These are phyloP conservation scores for Napeogenes inachia DNA, from an alignment of 2,888 invertebrate genomes.

Conservation along the genomic window DNA sequence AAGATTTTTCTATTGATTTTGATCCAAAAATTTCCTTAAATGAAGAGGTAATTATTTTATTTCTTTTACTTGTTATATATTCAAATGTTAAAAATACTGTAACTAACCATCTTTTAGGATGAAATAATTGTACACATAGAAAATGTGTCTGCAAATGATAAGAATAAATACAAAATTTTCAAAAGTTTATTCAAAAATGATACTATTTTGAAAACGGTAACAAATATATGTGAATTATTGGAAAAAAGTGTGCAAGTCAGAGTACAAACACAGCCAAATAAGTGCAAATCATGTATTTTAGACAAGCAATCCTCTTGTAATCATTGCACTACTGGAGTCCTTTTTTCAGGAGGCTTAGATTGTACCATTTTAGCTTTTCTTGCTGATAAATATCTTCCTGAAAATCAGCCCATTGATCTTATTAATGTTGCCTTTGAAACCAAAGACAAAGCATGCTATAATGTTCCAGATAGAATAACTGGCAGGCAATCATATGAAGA, in stretches of 20 bases:
- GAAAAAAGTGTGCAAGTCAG: slow-evolving; percentile 79
- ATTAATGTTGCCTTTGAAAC: slow-evolving; percentile 95
- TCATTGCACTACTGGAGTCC: slow-evolving; percentile 85
- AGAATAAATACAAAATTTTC: slow-evolving; percentile 54
- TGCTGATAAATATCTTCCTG: slow-evolving; percentile 82
- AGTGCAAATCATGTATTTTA: slow-evolving; percentile 78
- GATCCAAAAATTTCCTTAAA: slow-evolving; percentile 32
- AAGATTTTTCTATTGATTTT: slow-evolving; percentile 47
- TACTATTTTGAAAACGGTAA: slow-evolving; percentile 58
- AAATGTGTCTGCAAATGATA: slow-evolving; percentile 36
- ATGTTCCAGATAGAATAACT: slow-evolving; percentile 91
- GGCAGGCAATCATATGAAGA: slow-evolving; percentile 84
- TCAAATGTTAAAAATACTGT: slow-evolving; percentile 41
- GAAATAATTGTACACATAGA: slow-evolving; percentile 47
- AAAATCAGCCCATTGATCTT: slow-evolving; percentile 87
- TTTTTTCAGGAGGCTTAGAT: slow-evolving; percentile 98
- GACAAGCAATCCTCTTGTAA: slow-evolving; percentile 49
- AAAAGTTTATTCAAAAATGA: slow-evolving; percentile 54
- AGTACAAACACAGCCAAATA: slow-evolving; percentile 78
- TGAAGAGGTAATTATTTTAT: slow-evolving; percentile 40
- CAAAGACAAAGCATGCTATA: slow-evolving; percentile 61
- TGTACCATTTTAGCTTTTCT: slow-evolving; percentile 93
- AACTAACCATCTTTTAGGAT: slow-evolving; percentile 45
- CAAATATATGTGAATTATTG: slow-evolving; percentile 69
- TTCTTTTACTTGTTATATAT: slow-evolving; percentile 30